Evolutionary conservation across 2,888 invertebrate genomes (phyloP), one percentile per base, ranked within the genome.

Genomic region (Eristalinus sepulchralis): DNA sequence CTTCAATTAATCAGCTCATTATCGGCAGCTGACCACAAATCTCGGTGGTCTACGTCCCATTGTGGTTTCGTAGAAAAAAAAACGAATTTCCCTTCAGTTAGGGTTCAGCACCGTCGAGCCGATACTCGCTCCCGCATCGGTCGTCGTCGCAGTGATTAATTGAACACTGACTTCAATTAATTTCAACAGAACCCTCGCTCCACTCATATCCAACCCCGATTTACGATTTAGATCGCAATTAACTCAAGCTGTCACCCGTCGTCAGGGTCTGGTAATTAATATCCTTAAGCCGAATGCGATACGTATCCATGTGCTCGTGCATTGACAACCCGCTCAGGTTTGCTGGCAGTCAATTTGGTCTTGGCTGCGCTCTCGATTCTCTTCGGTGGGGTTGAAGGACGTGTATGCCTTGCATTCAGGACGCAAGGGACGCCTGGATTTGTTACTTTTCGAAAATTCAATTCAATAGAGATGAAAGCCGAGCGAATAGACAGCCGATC

Each of bases 401-500:
- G 27, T 27, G 27, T 27, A 5, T 27, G 27, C 27, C 27, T 27
- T 27, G 27, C 27, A 27, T 27, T n/a, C n/a, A n/a, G n/a, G n/a
- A n/a, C n/a, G n/a, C n/a, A n/a, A n/a, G 27, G 5, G 27, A 27
- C 2, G 2, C 27, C 27, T 27, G 5, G 27, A 27, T 27, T 5
- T 5, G 27, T 5, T 27, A 80, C 80, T 80, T 84, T 79, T 84
- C 75, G 75, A 84, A 84, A 84, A 76, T 84, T 80, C 76, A 84
- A 62, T 84, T 72, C 36, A 57, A 47, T 63, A 67, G 67, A 72
- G 80, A 84, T 55, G 72, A 72, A 85, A 63, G 73, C 57, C 64
- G 78, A 63, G 63, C 34, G 59, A 64, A 55, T 62, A 73, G 47
- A 79, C 70, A 77, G 64, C 70, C 84, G 80, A 84, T 84, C 84